Base-by-base conservation (phyloP, 2,888 invertebrate species). In the Epirrhoe alternata region DNA sequence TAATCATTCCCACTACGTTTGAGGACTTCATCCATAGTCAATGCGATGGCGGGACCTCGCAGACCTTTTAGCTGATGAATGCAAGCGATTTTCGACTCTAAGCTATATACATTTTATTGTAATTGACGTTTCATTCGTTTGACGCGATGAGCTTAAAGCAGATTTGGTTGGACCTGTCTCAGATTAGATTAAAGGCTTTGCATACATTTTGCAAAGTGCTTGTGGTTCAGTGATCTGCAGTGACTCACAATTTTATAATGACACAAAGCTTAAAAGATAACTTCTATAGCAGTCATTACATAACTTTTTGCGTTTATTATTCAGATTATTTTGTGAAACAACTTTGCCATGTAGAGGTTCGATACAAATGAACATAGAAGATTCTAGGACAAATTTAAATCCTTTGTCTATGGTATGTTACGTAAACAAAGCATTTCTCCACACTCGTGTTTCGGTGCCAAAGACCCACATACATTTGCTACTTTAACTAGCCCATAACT, bases 61-160 rank as follows among this genome's bases (percentile, higher is more conserved):
- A 80, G 82, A 80, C 85, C 86, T 86, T 84, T 88, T 87, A 86
- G 84, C 82, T 85, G 86, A 87, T 88, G 85, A 86, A 77, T 69
- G 73, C 76, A 82, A 70, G 76, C 80, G 66, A 80, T 75, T 78
- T 62, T 75, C 68, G 67, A 72, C 71, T 75, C 75, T 85, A 82
- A 78, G 64, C 61, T 66, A 71, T 75, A 70, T 62, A 76, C 74
- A 74, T 80, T 80, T 81, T 79, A 84, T 83, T 79, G 76, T 78
- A 70, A 80, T 77, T 66, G 66, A 57, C 66, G 58, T 66, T 69
- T 70, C 57, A 70, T 74, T 72, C 68, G 72, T 71, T 66, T 74
- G 73, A 71, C 65, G 69, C 60, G 60, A 66, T 58, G 67, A 66
- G 65, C 63, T 69, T 61, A 57, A 31, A 64, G 61, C 55, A 66